Conservation (phyloP, 1,140 invertebrate species). For the Drosophila saltans region DNA sequence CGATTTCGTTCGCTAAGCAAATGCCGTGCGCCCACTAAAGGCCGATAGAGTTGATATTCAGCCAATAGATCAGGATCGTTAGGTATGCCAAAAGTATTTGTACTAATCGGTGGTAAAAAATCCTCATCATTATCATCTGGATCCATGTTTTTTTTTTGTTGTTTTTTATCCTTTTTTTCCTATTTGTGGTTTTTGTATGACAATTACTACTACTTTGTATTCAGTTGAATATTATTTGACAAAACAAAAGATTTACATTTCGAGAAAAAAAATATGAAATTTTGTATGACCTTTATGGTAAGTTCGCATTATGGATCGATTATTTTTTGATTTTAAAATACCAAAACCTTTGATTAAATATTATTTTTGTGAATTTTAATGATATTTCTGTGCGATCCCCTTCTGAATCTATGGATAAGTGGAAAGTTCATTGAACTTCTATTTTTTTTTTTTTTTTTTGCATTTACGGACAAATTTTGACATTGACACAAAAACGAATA, state of each 20-base stretch:
- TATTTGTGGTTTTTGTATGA: background rate
- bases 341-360: too few relatives aligned
- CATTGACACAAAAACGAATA: background rate
- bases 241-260: too few relatives aligned
- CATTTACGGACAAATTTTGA: background rate
- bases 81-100: constrained; percentile 56
- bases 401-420: too few relatives aligned
- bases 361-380: too few relatives aligned
- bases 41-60: constrained; percentile 55
- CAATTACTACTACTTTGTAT: too few relatives aligned
- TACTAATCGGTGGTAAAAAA: constrained; percentile 37
- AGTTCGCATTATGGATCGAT: too few relatives aligned
- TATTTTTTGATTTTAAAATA: too few relatives aligned
- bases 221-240: too few relatives aligned
- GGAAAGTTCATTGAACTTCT: too few relatives aligned
- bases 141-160: constrained; percentile 37
- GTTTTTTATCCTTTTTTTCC: constrained; percentile 7
- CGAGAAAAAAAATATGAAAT: too few relatives aligned
- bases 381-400: background rate
- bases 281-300: too few relatives aligned
- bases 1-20: constrained; percentile 55
- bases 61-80: constrained; percentile 47
- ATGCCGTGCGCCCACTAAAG: constrained; percentile 27
- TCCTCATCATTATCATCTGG: constrained; percentile 39
- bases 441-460: too few relatives aligned